Percentiles rank a stretch among this genome's conserved stretches.
phyloP scores from a whole-genome alignment of 2,888 invertebrate genomes.

The Synanthedon tipuliformis region DNA sequence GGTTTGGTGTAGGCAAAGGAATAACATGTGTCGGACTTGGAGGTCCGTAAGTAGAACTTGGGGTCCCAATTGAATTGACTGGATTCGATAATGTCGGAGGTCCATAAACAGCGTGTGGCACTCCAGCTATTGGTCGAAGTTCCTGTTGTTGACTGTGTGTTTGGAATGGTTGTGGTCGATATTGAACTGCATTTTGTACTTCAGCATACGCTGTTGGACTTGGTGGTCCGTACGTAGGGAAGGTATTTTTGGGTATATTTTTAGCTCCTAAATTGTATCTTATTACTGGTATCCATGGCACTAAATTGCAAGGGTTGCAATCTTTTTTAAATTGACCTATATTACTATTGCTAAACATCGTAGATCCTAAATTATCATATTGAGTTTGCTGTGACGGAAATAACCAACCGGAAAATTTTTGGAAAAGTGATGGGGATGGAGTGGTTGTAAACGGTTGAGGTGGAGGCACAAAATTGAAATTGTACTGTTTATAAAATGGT shows the following conservation, averaged over 20 bases:
- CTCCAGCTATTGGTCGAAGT: slow-evolving; percentile 24
- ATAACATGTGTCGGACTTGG: slow-evolving; percentile 38
- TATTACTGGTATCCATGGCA: slow-evolving; percentile 84
- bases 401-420: slow-evolving; percentile 72
- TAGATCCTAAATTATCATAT: slow-evolving; percentile 21
- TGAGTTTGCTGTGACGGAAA: slow-evolving; percentile 64
- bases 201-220: slow-evolving; percentile 43
- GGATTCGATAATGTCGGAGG: slow-evolving; percentile 27
- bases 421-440: slow-evolving; percentile 64
- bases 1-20: slow-evolving; percentile 40
- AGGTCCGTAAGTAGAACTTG: slow-evolving; percentile 33
- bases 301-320: slow-evolving; percentile 83
- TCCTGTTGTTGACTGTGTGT: slow-evolving; percentile 20
- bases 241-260: slow-evolving; percentile 33
- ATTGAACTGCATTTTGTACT: slow-evolving; percentile 26
- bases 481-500: slow-evolving; percentile 60
- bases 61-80: slow-evolving; percentile 39
- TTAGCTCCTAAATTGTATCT: slow-evolving; percentile 54
- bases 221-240: slow-evolving; percentile 53
- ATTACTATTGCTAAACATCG: slow-evolving; percentile 22
- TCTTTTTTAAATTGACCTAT: slow-evolving; percentile 58
- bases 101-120: slow-evolving; percentile 39
- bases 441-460: slow-evolving; percentile 56
- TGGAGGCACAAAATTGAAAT: slow-evolving; percentile 55
- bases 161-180: slow-evolving; percentile 32